A percentile compares a stretch with the other conserved stretches of the same genome.
Conservation (phyloP, 37 sponge, comb jelly and placozoan genomes). For the Bolinopsis microptera region DNA sequence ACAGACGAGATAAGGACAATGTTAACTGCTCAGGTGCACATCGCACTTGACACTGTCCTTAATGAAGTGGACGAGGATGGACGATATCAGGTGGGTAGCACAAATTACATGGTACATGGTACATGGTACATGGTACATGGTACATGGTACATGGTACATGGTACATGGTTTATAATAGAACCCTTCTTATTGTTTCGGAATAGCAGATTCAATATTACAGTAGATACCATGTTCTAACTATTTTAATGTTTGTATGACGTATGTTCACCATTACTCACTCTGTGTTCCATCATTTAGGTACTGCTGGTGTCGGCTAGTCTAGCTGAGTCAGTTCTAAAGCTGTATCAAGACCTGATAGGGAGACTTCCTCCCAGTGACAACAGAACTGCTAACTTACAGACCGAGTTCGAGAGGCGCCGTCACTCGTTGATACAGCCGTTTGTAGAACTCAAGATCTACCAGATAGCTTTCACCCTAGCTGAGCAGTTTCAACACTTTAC, state of each 20-base stretch:
- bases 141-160: too few species aligned
- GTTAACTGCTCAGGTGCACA: background rate
- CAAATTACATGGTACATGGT: too few species aligned
- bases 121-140: too few species aligned
- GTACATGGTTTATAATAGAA: too few species aligned
- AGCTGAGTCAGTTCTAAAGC: background rate
- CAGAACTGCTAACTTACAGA: background rate
- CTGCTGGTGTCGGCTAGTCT: background rate
- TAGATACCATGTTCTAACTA: too few species aligned
- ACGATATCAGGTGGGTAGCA: slow-evolving; percentile 44
- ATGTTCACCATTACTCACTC: too few species aligned
- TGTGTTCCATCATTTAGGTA: background rate
- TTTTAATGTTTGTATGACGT: too few species aligned
- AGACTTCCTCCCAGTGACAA: background rate
- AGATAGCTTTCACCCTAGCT: slow-evolving; percentile 25
- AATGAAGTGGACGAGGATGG: slow-evolving; percentile 48
- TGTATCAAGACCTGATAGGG: background rate
- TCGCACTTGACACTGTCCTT: slow-evolving; percentile 52
- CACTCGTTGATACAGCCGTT: slow-evolving; percentile 11
- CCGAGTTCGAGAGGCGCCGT: background rate
- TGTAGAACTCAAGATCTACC: background rate
- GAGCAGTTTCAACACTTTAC: slow-evolving; percentile 32
- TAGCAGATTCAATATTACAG: too few species aligned
- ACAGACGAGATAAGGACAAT: slow-evolving; percentile 22
- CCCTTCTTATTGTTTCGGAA: too few species aligned